These are phyloP conservation scores for Perca fluviatilis DNA, from an alignment of 2,113 vertebrate genomes.

Conservation along the genomic window DNA sequence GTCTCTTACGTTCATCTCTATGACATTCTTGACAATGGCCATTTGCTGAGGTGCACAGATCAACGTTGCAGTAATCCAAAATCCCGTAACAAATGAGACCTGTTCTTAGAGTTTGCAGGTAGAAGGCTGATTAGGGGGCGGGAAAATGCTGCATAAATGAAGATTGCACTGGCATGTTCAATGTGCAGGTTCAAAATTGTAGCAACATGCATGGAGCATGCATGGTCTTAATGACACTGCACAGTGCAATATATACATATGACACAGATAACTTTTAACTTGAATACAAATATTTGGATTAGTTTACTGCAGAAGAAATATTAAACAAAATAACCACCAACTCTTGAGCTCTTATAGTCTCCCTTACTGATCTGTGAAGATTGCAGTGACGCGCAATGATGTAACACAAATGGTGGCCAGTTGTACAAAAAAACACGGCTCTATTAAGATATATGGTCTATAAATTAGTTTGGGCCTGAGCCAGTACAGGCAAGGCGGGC, in stretches of 20 bases:
- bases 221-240: background rate
- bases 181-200: no score
- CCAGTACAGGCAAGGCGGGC: conserved; percentile 29
- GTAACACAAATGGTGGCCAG: conserved; percentile 21
- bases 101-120: conserved; percentile 8
- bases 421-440: conserved; percentile 21
- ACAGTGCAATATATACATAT: background rate
- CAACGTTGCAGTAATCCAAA: conserved; percentile 47
- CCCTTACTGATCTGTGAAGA: conserved; percentile 27
- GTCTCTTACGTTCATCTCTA: conserved; percentile 46
- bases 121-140: background rate
- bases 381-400: conserved; percentile 24
- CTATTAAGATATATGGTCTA: conserved; percentile 52
- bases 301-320: background rate
- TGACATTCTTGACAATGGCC: conserved; percentile 61
- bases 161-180: background rate
- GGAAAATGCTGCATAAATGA: conserved; percentile 1
- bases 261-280: background rate
- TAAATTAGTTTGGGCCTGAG: conserved; percentile 42
- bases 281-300: background rate
- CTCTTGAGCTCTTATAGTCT: background rate
- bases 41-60: conserved; percentile 70
- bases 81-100: conserved; percentile 26
- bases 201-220: background rate
- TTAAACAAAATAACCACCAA: background rate